Percentiles rank a stretch among this genome's conserved stretches.
Conservation (phyloP, 2,113 vertebrate species). For the Coptodon bakossiorum region DNA sequence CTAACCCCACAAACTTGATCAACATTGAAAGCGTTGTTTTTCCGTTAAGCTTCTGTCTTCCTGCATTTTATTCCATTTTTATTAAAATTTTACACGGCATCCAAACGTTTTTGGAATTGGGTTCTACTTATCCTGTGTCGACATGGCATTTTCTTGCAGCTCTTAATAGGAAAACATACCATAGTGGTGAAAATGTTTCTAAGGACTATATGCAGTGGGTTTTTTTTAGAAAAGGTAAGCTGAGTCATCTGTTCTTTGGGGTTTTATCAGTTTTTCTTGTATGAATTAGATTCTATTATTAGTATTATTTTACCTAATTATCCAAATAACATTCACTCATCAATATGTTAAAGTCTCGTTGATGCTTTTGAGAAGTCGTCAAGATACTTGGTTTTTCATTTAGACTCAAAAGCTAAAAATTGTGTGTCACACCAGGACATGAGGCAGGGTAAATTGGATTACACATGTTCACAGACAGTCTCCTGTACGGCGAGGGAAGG, state of each 20-base stretch:
- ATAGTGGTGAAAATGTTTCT: neutral
- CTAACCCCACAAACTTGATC: neutral
- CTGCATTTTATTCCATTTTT: neutral
- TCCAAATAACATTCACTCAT: neutral
- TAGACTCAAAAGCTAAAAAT: neutral
- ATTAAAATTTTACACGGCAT: neutral
- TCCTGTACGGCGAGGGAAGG: rapidly evolving
- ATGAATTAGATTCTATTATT: neutral
- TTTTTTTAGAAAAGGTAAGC: neutral
- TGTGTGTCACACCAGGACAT: neutral
- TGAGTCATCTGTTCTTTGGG: neutral
- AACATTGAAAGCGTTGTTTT: neutral
- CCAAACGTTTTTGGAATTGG: neutral
- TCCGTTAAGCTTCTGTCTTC: neutral
- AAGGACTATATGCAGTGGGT: neutral
- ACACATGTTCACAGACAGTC: neutral
- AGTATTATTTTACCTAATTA: neutral
- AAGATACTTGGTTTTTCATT: neutral
- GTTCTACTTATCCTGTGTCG: neutral
- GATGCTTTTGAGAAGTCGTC: neutral
- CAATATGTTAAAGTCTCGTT: neutral
- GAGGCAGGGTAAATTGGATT: no score
- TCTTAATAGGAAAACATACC: neutral
- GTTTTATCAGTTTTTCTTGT: neutral
- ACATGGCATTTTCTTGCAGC: neutral